Conservation (phyloP, 2,797 vertebrate genomes). For the Microctenopoma stevenorrisi region DNA sequence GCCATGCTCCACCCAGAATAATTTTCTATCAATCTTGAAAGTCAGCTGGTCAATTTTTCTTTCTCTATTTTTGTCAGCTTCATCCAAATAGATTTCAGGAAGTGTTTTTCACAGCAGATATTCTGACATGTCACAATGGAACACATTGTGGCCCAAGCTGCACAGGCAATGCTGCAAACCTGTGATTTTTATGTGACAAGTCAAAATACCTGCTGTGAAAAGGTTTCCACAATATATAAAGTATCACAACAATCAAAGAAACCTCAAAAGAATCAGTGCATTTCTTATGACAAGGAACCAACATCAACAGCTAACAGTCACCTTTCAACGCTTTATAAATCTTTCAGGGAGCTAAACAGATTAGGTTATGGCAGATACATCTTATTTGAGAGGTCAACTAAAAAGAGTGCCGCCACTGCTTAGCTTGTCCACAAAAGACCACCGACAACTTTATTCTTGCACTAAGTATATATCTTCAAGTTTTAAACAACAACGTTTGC, state of each 20-base stretch:
- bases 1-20: constrained; percentile 21
- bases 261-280: background rate
- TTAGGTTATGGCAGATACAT: background rate
- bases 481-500: too few relatives aligned
- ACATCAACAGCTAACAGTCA: background rate
- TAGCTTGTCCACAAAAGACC: constrained; percentile 4
- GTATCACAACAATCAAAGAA: background rate
- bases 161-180: background rate
- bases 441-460: background rate
- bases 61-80: constrained; percentile 2
- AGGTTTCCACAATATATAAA: background rate
- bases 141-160: background rate
- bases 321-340: background rate
- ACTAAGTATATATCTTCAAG: background rate
- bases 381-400: background rate
- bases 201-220: background rate
- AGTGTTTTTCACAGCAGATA: background rate
- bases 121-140: constrained; percentile 12
- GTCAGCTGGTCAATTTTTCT: constrained; percentile 10
- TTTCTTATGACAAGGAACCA: background rate
- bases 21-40: constrained; percentile 26
- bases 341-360: background rate
- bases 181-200: background rate
- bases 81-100: constrained; percentile 2
- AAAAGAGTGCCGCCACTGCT: background rate